These are phyloP conservation scores for Ctenochaetus hawaiiensis DNA, from an alignment of 2,797 vertebrate species.

Conservation along the genomic window DNA sequence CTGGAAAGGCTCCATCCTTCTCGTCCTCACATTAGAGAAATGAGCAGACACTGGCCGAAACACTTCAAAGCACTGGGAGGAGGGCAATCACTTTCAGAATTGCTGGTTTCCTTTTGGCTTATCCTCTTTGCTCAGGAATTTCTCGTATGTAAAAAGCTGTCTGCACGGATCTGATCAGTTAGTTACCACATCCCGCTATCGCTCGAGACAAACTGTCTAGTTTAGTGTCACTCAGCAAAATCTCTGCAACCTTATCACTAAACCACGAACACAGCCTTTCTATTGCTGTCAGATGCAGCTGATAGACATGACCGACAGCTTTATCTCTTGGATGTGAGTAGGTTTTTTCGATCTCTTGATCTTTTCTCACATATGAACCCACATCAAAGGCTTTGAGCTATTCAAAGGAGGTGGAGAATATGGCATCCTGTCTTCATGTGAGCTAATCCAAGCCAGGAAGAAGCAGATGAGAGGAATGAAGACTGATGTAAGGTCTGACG, in stretches of 20 bases:
- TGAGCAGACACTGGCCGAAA: constrained; percentile 32
- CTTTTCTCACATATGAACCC: constrained; percentile 70
- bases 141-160: constrained; percentile 57
- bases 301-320: constrained; percentile 62
- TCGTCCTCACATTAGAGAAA: constrained; percentile 46
- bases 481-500: constrained; percentile 50
- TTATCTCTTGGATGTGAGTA: constrained; percentile 54
- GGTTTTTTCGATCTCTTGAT: constrained; percentile 69
- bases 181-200: constrained; percentile 45
- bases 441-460: constrained; percentile 67
- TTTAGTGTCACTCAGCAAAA: constrained; percentile 31
- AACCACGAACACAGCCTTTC: constrained; percentile 29
- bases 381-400: constrained; percentile 70
- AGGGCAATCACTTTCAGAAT: constrained; percentile 63
- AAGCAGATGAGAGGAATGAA: constrained; percentile 55
- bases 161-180: constrained; percentile 56
- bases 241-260: constrained; percentile 50
- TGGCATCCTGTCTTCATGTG: constrained; percentile 54
- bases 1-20: constrained; percentile 26
- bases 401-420: constrained; percentile 59
- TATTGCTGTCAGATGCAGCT: constrained; percentile 50
- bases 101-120: constrained; percentile 62
- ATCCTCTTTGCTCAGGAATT: constrained; percentile 56
- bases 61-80: constrained; percentile 62
- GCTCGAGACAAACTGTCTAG: constrained; percentile 34